phyloP scores from a whole-genome alignment of 2,797 vertebrate genomes.

The Brotula barbata region DNA sequence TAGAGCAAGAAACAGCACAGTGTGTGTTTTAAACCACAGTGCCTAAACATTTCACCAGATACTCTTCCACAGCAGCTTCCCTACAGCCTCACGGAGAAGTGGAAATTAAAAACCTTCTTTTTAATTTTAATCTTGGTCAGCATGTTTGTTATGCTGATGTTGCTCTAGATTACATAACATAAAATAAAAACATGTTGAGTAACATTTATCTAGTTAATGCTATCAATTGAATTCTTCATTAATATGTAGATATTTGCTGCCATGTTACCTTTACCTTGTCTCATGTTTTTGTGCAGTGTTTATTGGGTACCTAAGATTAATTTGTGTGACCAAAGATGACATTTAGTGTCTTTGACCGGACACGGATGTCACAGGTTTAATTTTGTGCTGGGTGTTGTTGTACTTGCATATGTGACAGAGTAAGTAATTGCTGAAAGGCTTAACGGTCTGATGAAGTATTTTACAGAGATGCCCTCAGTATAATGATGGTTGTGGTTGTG shows the following conservation, averaged over 20 bases:
- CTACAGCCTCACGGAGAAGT: background rate
- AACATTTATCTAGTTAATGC: background rate
- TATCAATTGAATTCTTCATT: background rate
- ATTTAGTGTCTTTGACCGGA: background rate
- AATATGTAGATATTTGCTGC: no score
- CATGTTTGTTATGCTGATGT: background rate
- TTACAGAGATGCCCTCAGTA: no score
- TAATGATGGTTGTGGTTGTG: no score
- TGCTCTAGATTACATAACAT: background rate
- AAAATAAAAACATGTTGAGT: no score
- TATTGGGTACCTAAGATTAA: no score
- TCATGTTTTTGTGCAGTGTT: no score
- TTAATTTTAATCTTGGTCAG: background rate
- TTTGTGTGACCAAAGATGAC: no score
- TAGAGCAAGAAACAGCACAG: conserved; percentile 7
- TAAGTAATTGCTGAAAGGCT: background rate
- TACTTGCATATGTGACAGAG: background rate
- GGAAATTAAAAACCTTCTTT: conserved; percentile 8
- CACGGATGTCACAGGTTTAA: background rate
- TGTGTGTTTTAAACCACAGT: conserved; percentile 2
- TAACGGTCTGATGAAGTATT: background rate
- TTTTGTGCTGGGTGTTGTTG: background rate
- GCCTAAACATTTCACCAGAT: conserved; percentile 1
- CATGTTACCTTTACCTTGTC: no score
- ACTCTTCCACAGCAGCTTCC: background rate